These are phyloP conservation scores for Oreohelix idahoensis DNA, from an alignment of 1,140 invertebrate species.

Conservation along the genomic window DNA sequence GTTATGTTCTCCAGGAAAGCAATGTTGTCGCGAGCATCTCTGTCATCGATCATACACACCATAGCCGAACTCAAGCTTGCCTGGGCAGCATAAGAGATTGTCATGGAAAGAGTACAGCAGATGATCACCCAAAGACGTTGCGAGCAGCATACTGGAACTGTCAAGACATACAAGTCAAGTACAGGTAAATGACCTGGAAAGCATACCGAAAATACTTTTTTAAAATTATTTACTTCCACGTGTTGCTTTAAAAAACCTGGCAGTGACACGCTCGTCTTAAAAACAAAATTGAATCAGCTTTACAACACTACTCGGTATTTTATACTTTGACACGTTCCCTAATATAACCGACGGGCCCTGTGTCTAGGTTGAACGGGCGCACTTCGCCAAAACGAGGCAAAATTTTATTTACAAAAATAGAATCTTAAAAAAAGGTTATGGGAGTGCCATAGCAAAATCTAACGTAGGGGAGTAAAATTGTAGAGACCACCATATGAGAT, in stretches of 20 bases:
- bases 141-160: constrained; percentile 34
- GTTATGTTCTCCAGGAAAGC: neutral
- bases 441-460: no score
- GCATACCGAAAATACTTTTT: neutral
- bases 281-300: no score
- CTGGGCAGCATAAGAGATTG: constrained; percentile 37
- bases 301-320: no score
- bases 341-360: neutral
- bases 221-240: no score
- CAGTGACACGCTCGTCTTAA: no score
- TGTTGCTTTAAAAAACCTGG: neutral
- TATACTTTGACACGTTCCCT: neutral
- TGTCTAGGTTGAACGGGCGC: no score
- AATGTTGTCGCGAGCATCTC: neutral
- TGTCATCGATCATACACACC: constrained; percentile 35
- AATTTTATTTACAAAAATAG: no score
- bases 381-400: no score
- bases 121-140: constrained; percentile 29
- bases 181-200: neutral
- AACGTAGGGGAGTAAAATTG: no score
- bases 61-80: constrained; percentile 40
- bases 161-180: neutral
- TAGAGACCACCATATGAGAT: no score
- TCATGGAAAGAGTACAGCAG: constrained; percentile 27
- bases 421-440: no score